These are phyloP conservation scores for Setipinna tenuifilis DNA, from an alignment of 2,797 vertebrate genomes.

Conservation along the genomic window DNA sequence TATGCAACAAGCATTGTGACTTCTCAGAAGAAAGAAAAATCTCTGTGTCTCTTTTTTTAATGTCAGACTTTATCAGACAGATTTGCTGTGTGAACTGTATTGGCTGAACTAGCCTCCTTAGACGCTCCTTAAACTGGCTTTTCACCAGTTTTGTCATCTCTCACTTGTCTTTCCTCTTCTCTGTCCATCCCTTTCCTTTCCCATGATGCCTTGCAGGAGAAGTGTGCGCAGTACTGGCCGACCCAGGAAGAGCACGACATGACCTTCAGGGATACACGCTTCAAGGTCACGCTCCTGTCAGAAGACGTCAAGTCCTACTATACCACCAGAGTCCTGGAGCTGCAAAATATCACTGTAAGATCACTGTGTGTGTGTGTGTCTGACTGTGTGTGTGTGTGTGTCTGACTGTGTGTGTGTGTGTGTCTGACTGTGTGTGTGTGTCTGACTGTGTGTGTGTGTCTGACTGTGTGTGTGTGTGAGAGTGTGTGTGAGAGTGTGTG, in stretches of 20 bases:
- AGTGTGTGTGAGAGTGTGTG: not conserved
- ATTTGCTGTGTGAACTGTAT: too few species aligned
- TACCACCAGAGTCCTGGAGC: constrained; percentile 89
- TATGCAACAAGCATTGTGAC: too few species aligned
- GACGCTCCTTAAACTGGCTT: too few species aligned
- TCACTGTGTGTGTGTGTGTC: constrained; percentile 20
- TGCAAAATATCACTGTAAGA: constrained; percentile 87
- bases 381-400: not conserved
- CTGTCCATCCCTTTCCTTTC: not conserved
- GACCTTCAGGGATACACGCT: constrained; percentile 89
- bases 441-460: not conserved
- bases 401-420: not conserved
- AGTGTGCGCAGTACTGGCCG: constrained; percentile 99
- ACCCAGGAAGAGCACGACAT: constrained; percentile 87
- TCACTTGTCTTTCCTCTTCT: not conserved
- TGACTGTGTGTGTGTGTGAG: not conserved
- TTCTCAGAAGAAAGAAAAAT: too few species aligned
- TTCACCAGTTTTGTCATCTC: not conserved
- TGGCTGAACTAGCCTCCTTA: too few species aligned
- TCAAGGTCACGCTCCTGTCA: constrained; percentile 87
- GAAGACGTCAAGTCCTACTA: constrained; percentile 97
- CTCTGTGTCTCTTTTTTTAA: too few species aligned
- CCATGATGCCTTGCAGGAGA: constrained; percentile 76
- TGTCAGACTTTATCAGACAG: too few species aligned
- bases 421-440: not conserved